phyloP scores from a whole-genome alignment of 2,888 invertebrate species.

The Taenaris catops region DNA sequence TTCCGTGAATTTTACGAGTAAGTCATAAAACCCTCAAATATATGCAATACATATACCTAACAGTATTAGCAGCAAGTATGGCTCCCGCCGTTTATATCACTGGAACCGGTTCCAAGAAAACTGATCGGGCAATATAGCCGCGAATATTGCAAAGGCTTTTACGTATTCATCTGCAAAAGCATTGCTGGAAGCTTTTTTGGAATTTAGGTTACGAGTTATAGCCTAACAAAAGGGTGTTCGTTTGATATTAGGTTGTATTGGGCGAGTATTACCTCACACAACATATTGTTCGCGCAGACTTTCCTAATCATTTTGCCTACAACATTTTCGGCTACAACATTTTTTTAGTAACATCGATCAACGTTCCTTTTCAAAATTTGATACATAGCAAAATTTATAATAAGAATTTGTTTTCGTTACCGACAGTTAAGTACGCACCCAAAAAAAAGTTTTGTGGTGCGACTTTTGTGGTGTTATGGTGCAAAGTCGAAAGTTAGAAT shows the following conservation, averaged over 20 bases:
- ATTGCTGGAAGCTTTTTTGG: slow-evolving; percentile 27
- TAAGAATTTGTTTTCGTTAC: too few species aligned
- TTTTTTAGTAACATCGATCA: slow-evolving; percentile 5
- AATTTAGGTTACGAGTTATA: slow-evolving; percentile 26
- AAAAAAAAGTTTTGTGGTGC: too few species aligned
- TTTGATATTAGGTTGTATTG: slow-evolving; percentile 19
- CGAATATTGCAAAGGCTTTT: slow-evolving; percentile 26
- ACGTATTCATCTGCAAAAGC: slow-evolving; percentile 26
- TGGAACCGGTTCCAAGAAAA: slow-evolving; percentile 24
- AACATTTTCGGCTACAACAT: slow-evolving; percentile 3
- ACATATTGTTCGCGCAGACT: slow-evolving; percentile 6
- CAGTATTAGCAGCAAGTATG: slow-evolving; percentile 8
- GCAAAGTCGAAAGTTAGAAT: too few species aligned
- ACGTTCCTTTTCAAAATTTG: slow-evolving; percentile 1
- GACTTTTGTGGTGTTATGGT: too few species aligned
- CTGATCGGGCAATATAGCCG: slow-evolving; percentile 21
- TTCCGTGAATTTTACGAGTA: too few species aligned
- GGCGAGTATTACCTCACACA: slow-evolving; percentile 13
- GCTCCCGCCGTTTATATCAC: slow-evolving; percentile 14
- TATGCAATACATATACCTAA: too few species aligned
- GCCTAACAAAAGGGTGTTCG: slow-evolving; percentile 20
- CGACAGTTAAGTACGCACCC: too few species aligned
- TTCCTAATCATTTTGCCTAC: slow-evolving; percentile 2
- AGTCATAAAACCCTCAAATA: too few species aligned
- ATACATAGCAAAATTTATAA: neutral